Evolutionary conservation across 2,797 vertebrate species (phyloP).

Genomic region (Myotis daubentonii): DNA sequence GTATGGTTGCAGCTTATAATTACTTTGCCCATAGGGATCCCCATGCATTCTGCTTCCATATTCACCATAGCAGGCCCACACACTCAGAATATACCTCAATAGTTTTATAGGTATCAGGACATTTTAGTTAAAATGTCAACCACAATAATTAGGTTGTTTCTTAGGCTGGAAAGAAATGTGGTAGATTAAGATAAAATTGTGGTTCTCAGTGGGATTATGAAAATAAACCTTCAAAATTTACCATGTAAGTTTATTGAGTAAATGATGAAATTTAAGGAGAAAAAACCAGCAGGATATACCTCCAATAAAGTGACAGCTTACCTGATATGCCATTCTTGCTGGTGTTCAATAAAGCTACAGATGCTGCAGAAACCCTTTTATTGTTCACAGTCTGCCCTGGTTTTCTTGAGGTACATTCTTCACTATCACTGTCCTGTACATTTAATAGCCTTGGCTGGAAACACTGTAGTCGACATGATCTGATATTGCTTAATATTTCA

Average conservation of each 20-base stretch:
- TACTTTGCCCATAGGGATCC: background rate
- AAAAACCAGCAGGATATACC: constrained; percentile 20
- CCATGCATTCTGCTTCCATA: background rate
- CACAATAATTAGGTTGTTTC: background rate
- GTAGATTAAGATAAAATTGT: constrained; percentile 26
- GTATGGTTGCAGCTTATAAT: background rate
- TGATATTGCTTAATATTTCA: constrained; percentile 94
- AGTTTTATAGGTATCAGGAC: background rate
- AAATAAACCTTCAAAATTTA: constrained; percentile 57
- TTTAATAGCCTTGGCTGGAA: constrained; percentile 91
- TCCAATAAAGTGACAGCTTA: constrained; percentile 87
- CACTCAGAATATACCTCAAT: background rate
- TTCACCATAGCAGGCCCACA: background rate
- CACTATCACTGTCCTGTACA: constrained; percentile 86
- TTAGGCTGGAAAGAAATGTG: background rate
- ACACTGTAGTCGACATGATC: constrained; percentile 93
- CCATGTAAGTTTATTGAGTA: background rate
- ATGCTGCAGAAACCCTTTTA: constrained; percentile 87
- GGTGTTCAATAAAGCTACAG: constrained; percentile 88
- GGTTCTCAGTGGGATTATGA: constrained; percentile 1
- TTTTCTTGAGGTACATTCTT: constrained; percentile 90
- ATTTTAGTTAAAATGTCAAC: constrained; percentile 33
- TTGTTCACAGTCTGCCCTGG: constrained; percentile 87
- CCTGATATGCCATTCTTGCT: constrained; percentile 90
- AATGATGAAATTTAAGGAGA: constrained; percentile 16